Evolutionary conservation across 2,888 invertebrate species (phyloP), one percentile per base, ranked within the genome.

Genomic region (Hyppa rectilinea): DNA sequence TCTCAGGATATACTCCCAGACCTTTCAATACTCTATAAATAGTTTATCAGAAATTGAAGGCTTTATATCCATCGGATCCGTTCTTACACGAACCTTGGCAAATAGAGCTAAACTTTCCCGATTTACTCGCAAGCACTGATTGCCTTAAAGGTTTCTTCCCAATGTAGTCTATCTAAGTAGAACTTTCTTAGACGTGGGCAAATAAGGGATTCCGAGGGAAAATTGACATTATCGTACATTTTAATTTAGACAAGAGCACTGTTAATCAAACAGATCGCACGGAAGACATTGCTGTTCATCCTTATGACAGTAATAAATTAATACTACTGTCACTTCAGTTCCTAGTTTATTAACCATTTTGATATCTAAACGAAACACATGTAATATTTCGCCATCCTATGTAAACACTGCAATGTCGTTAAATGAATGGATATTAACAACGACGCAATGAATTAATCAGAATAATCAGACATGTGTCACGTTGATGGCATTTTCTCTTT

Each of bases 401-500:
- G 81, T 81, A 64, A 80, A 80, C 66, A 76, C 31, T 60, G 31
- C 43, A 58, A 40, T 62, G 50, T 61, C 50, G 65, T 71, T 63
- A 70, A 63, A 50, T 61, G 60, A 74, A 71, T 67, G 62, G 56
- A 69, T 69, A 78, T 69, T 49, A 74, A 77, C 61, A 65, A 59
- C 64, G 49, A 49, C 38, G 70, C 65, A 71, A 70, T 73, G 66
- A 73, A 73, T 83, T 74, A 64, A 77, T 75, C 76, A 72, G 58
- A 78, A 76, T 77, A 82, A 83, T 72, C 69, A 64, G 72, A 61
- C 73, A 61, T 75, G 74, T 83, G 78, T 78, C 81, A 81, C 58
- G 71, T 63, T 38, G 61, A 45, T 81, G 82, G 67, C 68, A 83
- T 81, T 82, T 82, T 81, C 82, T 69, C 84, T 81, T 75, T 78